Percentiles rank a stretch among this genome's conserved stretches.
Conservation (phyloP, 2,888 invertebrate species). For the Lathronympha strigana region DNA sequence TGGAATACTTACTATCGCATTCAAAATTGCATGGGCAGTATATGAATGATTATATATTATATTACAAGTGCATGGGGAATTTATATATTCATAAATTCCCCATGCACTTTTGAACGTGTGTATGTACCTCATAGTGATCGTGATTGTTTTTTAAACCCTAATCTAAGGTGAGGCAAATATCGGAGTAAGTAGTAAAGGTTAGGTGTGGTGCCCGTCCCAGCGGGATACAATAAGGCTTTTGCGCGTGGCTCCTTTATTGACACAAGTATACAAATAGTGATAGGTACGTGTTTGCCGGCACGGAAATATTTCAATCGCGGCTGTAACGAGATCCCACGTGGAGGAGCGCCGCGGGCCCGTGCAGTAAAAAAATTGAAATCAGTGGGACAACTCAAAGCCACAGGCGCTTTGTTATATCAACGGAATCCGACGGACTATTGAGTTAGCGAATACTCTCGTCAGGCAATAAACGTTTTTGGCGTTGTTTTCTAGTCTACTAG, state of each 20-base stretch:
- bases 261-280: constrained; percentile 55
- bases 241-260: constrained; percentile 54
- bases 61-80: too few species aligned
- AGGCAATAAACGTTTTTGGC: constrained; percentile 22
- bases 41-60: too few species aligned
- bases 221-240: constrained; percentile 51
- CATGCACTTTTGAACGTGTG: too few species aligned
- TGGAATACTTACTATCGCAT: too few species aligned
- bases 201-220: constrained; percentile 44
- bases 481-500: constrained; percentile 14
- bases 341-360: constrained; percentile 48
- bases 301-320: constrained; percentile 62
- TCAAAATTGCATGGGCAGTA: too few species aligned
- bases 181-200: constrained; percentile 40
- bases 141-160: constrained; percentile 36
- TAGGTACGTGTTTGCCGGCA: constrained; percentile 53
- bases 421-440: constrained; percentile 18
- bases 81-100: too few species aligned
- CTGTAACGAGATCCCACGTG: constrained; percentile 59
- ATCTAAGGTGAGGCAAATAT: constrained; percentile 34
- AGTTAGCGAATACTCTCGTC: constrained; percentile 22
- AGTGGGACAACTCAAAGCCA: constrained; percentile 38
- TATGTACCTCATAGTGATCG: background rate
- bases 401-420: constrained; percentile 32
- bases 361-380: constrained; percentile 35